phyloP scores from a whole-genome alignment of 2,797 vertebrate species.

The Amphiprion clarkii region DNA sequence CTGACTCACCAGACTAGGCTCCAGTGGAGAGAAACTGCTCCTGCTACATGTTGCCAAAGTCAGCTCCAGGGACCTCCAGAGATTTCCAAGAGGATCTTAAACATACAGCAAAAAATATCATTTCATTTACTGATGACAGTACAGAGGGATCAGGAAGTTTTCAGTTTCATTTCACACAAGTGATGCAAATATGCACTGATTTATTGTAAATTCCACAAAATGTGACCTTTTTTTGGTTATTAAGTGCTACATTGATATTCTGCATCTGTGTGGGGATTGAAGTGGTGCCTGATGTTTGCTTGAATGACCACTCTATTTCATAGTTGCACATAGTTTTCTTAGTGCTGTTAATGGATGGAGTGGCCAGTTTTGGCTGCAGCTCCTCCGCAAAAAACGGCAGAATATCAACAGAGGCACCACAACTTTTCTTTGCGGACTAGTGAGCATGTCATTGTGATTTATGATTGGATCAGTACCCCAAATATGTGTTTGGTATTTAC shows the following conservation, averaged over 20 bases:
- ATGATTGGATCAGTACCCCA: slow-evolving; percentile 24
- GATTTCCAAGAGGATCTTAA: not conserved
- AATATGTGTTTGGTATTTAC: not conserved
- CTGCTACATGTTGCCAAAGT: slow-evolving; percentile 44
- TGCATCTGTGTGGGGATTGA: not conserved
- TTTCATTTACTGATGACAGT: not conserved
- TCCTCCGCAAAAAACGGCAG: not conserved
- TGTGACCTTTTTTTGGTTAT: not conserved
- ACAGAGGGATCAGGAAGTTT: not conserved
- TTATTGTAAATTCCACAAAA: not conserved
- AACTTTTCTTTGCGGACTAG: slow-evolving; percentile 15
- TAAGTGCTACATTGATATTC: not conserved
- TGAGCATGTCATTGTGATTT: slow-evolving; percentile 14
- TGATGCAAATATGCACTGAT: not conserved
- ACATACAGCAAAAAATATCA: not conserved
- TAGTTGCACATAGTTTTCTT: not conserved
- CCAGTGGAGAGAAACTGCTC: slow-evolving; percentile 29
- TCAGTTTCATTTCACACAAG: not conserved
- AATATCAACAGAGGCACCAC: not conserved
- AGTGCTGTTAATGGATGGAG: not conserved
- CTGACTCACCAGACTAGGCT: slow-evolving; percentile 54
- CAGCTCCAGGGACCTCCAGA: not conserved
- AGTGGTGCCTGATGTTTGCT: not conserved
- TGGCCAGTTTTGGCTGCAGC: not conserved
- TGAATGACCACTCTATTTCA: not conserved